Conservation (phyloP, 2,888 invertebrate species). For the Actias luna region DNA sequence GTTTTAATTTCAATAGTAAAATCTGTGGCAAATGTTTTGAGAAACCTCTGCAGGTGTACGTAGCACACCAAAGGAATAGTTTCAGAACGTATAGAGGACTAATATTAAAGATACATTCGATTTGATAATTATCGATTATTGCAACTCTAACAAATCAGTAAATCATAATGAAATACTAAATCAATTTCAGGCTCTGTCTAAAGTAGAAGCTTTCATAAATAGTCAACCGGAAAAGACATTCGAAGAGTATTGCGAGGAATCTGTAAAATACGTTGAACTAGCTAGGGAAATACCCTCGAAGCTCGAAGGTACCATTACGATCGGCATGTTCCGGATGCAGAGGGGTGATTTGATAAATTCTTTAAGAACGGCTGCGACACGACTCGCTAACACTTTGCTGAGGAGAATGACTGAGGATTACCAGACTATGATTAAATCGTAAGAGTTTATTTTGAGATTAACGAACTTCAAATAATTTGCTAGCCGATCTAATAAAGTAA, state of each 20-base stretch:
- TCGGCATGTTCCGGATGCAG: conserved; percentile 93
- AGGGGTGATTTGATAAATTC: conserved; percentile 88
- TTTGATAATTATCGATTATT: no score
- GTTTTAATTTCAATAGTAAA: no score
- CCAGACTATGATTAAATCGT: conserved; percentile 89
- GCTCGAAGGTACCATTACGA: conserved; percentile 85
- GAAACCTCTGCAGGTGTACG: no score
- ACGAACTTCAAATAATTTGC: neutral
- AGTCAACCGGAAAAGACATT: conserved; percentile 83
- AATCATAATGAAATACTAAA: neutral
- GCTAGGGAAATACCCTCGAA: conserved; percentile 82
- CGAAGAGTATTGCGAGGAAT: conserved; percentile 83
- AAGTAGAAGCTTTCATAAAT: conserved; percentile 86
- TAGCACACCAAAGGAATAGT: no score
- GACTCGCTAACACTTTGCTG: conserved; percentile 86
- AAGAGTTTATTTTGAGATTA: conserved; percentile 48
- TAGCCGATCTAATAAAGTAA: neutral
- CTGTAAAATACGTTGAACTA: conserved; percentile 84
- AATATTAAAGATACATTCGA: no score
- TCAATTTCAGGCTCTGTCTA: conserved; percentile 38
- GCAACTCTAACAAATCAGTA: no score
- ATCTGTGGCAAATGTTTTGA: no score
- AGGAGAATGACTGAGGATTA: conserved; percentile 90
- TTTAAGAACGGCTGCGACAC: conserved; percentile 85
- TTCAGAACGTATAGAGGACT: no score